phyloP scores from a whole-genome alignment of 2,888 invertebrate genomes.

The Aphodius sticticus region DNA sequence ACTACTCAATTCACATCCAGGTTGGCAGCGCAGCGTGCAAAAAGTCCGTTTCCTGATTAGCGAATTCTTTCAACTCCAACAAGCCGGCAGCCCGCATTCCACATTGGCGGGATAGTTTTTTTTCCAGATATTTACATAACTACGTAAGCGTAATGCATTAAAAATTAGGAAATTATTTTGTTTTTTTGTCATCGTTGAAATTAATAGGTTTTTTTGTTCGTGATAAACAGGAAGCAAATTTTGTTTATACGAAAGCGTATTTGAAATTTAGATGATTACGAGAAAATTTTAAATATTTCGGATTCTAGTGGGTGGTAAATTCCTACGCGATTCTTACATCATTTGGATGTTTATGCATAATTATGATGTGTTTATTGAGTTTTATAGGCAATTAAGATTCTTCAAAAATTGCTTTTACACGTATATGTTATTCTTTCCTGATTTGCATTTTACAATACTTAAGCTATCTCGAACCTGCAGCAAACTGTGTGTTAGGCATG shows the following conservation, averaged over 20 bases:
- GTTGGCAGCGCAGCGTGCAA: background rate
- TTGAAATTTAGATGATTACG: background rate
- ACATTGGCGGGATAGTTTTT: background rate
- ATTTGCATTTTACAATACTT: background rate
- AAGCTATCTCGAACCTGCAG: background rate
- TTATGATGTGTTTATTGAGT: background rate
- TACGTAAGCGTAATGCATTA: background rate
- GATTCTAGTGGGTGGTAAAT: background rate
- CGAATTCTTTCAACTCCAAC: background rate
- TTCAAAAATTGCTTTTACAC: background rate
- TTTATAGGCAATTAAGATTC: background rate
- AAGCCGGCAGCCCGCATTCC: background rate
- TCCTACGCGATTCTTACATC: background rate
- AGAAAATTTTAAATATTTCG: background rate
- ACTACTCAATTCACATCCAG: constrained; percentile 4
- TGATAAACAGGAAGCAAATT: background rate
- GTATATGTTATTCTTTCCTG: background rate
- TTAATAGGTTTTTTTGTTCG: background rate
- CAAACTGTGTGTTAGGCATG: no score
- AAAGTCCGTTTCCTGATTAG: background rate
- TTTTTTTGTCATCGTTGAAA: background rate
- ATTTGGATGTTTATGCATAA: background rate
- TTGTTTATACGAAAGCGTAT: background rate
- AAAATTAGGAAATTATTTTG: background rate
- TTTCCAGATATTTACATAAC: background rate